Conservation (phyloP, 2,113 vertebrate genomes). For the Sula dactylatra region DNA sequence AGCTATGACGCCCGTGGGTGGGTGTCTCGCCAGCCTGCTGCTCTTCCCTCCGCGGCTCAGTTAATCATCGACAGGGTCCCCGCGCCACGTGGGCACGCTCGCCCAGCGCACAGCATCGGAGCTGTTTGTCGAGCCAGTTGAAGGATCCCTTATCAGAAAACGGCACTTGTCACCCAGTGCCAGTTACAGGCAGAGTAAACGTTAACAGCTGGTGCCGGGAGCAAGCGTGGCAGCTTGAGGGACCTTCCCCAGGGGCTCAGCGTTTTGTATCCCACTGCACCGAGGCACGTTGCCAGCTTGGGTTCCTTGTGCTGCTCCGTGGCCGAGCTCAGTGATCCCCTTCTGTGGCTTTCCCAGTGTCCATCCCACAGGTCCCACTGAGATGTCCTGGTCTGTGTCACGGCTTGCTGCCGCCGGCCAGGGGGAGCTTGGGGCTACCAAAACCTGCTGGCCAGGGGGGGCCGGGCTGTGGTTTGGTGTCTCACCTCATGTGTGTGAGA, state of each 20-base stretch:
- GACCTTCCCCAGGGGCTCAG: neutral
- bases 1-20: accelerated
- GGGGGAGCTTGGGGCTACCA: neutral
- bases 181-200: neutral
- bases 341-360: neutral
- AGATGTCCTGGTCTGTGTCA: neutral
- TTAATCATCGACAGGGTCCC: slow-evolving; percentile 24
- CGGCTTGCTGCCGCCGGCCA: accelerated
- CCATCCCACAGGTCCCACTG: neutral
- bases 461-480: neutral
- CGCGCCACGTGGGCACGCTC: neutral
- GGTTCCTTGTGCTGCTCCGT: neutral
- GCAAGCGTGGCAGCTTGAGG: neutral
- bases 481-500: accelerated
- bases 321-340: neutral
- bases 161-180: neutral
- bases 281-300: neutral
- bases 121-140: neutral
- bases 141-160: slow-evolving; percentile 2
- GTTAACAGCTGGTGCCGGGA: neutral
- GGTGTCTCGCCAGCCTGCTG: neutral
- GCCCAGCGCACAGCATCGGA: neutral
- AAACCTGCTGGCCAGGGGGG: neutral
- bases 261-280: accelerated
- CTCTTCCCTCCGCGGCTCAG: neutral